Evolutionary conservation across 2,797 vertebrate genomes (phyloP).

Genomic region (Schizothorax lantsangensis): DNA sequence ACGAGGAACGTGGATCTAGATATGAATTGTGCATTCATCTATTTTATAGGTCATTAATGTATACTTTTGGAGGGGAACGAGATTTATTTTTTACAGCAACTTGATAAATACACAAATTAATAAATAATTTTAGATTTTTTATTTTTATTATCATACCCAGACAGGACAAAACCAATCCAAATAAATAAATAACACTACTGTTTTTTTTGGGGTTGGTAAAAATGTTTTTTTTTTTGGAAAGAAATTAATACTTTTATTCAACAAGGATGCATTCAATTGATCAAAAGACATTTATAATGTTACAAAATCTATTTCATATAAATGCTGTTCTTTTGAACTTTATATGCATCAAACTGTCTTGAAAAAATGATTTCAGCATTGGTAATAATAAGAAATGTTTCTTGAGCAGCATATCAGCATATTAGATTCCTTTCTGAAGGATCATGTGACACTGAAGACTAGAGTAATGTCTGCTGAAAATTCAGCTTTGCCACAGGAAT

Average conservation of each 20-base stretch:
- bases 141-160: not conserved
- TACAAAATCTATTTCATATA: not conserved
- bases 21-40: not conserved
- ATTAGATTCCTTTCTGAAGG: not conserved
- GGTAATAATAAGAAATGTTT: not conserved
- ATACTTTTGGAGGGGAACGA: not conserved
- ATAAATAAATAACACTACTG: not conserved
- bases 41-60: not conserved
- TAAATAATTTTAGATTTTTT: too few relatives aligned
- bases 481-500: not conserved
- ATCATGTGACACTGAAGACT: not conserved
- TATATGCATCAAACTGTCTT: not conserved
- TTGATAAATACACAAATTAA: not conserved
- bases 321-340: too few relatives aligned
- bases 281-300: not conserved
- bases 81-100: not conserved
- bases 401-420: not conserved
- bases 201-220: too few relatives aligned
- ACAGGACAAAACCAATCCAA: not conserved
- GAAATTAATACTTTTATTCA: too few relatives aligned
- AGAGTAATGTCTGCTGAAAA: not conserved
- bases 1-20: not conserved
- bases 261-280: too few relatives aligned
- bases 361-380: not conserved
- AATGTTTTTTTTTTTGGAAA: too few relatives aligned